A percentile compares a stretch with the other conserved stretches of the same genome.
These are phyloP conservation scores for Macropodus opercularis DNA, from an alignment of 2,797 vertebrate genomes.

Conservation along the genomic window DNA sequence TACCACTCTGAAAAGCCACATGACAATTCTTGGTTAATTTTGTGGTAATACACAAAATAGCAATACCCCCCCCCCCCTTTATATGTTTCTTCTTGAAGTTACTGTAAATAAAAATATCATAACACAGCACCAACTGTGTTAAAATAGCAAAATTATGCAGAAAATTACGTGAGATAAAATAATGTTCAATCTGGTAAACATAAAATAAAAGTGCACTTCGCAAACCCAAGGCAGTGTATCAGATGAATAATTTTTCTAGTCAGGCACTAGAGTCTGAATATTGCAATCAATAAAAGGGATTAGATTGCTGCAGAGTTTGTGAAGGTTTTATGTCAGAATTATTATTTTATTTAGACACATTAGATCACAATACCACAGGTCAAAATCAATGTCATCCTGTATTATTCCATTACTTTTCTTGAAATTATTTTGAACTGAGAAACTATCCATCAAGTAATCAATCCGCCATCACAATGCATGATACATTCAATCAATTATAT, in stretches of 20 bases:
- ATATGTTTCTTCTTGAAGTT: slow-evolving; percentile 21
- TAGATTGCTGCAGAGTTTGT: not conserved
- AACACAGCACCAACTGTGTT: slow-evolving; percentile 23
- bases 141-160: slow-evolving; percentile 29
- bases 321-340: slow-evolving; percentile 13
- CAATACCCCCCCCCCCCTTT: slow-evolving; percentile 1
- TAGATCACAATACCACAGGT: slow-evolving; percentile 10
- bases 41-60: slow-evolving; percentile 9
- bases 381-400: slow-evolving; percentile 31
- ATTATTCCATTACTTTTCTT: slow-evolving; percentile 13
- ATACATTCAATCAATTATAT: slow-evolving; percentile 30
- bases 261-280: slow-evolving; percentile 4
- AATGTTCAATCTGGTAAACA: slow-evolving; percentile 43
- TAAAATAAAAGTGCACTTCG: slow-evolving; percentile 3
- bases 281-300: slow-evolving; percentile 12
- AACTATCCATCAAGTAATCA: slow-evolving; percentile 11
- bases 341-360: slow-evolving; percentile 9
- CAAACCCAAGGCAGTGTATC: slow-evolving; percentile 3
- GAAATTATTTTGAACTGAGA: not conserved
- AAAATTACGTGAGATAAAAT: slow-evolving; percentile 40
- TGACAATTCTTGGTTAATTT: slow-evolving; percentile 33
- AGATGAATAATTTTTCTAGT: slow-evolving; percentile 18
- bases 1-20: slow-evolving; percentile 35
- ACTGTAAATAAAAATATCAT: slow-evolving; percentile 34
- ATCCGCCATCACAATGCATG: not conserved